Evolutionary conservation across 1,140 invertebrate genomes (phyloP), one percentile per base, ranked within the genome.

Genomic region (Drosophila bocki): DNA sequence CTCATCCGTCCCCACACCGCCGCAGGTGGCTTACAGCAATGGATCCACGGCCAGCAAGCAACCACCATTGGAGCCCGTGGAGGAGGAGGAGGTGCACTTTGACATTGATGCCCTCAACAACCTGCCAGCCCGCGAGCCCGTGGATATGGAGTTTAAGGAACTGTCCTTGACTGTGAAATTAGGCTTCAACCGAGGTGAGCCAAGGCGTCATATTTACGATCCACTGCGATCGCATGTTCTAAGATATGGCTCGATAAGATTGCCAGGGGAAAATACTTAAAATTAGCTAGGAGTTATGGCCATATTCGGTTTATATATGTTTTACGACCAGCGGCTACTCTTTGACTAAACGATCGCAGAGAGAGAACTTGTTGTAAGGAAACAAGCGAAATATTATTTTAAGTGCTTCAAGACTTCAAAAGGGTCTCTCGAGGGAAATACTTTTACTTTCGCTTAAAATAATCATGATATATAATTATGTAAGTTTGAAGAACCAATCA

Each of bases 131-230:
- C 93, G 93, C 39, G 93, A 95, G 19, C 94, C 94, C 0, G 93
- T 96, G n/a, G 95, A 96, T 78, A 95, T 97, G 37, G 94, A 94
- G 29, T 97, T 97, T 83, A 94, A 95, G 22, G 94, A 96, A 64
- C 94, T 97, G 63, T 94, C 93, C 2, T 96, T 95, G 74, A 96
- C 94, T 0, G 96, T 96, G 12, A 95, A 94, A 13, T 93, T 96
- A 29, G 96, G 96, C 60, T 95, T 95, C 71, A 94, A 94, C 82
- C 96, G 95, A 95, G 96, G 96, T 96, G 58, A 90, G 85, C 64
- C n/a, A 35, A 22, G 17, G 12, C 19, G 41, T 7, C 35, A 35
- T n/a, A 56, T 75, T 78, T 80, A 77, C 51, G 51, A 69, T 59
- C 58, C 29, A 22, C 15, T 44, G 17, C 77, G 85, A 88, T 90